Conservation (phyloP, 2,888 invertebrate species). For the Drosophila anomelani region DNA sequence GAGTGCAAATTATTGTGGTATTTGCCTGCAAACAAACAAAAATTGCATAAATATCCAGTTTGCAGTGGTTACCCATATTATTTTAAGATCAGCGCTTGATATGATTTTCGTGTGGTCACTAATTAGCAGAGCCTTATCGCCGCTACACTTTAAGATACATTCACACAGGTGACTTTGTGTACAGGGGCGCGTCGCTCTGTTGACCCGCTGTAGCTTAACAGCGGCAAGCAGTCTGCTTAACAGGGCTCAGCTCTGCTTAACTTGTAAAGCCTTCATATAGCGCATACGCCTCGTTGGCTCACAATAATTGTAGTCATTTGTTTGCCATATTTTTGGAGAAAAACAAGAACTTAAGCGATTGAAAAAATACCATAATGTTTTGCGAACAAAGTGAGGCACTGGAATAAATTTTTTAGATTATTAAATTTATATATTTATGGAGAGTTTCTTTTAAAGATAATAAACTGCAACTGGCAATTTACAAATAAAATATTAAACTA, state of each 20-base stretch:
- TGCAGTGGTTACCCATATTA: slow-evolving; percentile 12
- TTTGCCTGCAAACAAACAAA: slow-evolving; percentile 23
- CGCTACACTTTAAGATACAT: not conserved
- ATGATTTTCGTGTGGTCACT: slow-evolving; percentile 26
- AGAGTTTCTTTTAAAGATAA: not conserved
- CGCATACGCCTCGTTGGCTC: slow-evolving; percentile 24
- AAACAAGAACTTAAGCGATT: slow-evolving; percentile 6
- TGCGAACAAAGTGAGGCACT: not conserved
- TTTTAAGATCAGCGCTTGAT: slow-evolving; percentile 13
- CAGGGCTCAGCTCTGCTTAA: slow-evolving; percentile 20
- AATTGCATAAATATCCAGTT: slow-evolving; percentile 35
- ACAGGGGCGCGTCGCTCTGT: slow-evolving; percentile 4
- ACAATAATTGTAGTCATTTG: slow-evolving; percentile 25
- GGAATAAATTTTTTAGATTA: not conserved
- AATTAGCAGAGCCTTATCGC: slow-evolving; percentile 12
- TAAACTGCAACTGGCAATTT: not conserved
- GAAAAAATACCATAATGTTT: not conserved
- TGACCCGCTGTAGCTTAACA: slow-evolving; percentile 28
- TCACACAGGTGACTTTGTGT: not conserved
- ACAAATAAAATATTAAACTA: not conserved
- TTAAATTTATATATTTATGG: not conserved
- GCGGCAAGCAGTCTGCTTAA: slow-evolving; percentile 17
- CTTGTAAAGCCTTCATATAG: not conserved
- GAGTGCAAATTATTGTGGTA: slow-evolving; percentile 30
- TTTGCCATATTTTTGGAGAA: not conserved